phyloP scores from a whole-genome alignment of 2,113 vertebrate species.

The Sardina pilchardus region DNA sequence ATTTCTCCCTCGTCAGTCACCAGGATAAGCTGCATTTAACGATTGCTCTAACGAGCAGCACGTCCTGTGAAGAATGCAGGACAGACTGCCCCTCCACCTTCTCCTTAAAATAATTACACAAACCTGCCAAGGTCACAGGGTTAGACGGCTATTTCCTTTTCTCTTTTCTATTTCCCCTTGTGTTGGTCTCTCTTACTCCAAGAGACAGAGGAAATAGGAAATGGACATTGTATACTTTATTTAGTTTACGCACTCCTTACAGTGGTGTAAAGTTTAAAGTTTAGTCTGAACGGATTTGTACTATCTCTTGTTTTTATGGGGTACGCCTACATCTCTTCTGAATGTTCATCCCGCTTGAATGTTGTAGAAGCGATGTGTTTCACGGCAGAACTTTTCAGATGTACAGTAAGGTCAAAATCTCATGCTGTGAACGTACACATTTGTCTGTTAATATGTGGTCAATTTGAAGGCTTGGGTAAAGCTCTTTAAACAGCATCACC shows the following conservation, averaged over 20 bases:
- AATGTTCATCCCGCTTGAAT: too few species aligned
- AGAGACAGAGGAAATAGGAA: not conserved
- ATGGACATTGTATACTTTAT: not conserved
- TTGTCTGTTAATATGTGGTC: not conserved
- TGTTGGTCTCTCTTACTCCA: not conserved
- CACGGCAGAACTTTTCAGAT: too few species aligned
- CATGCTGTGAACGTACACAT: not conserved
- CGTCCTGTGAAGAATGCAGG: constrained; percentile 69
- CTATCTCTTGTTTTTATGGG: too few species aligned
- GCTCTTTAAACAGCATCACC: not conserved
- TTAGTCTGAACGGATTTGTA: too few species aligned
- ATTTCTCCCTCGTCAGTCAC: constrained; percentile 69
- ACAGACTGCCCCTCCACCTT: constrained; percentile 54
- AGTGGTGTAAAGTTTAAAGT: not conserved
- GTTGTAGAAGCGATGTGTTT: too few species aligned
- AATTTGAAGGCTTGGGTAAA: not conserved
- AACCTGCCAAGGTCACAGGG: constrained; percentile 51
- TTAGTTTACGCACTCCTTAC: not conserved
- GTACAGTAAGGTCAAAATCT: too few species aligned
- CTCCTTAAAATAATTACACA: constrained; percentile 63
- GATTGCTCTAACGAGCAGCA: constrained; percentile 68
- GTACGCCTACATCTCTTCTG: too few species aligned
- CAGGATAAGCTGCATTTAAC: constrained; percentile 78
- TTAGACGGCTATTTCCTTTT: not conserved
- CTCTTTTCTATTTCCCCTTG: not conserved